Evolutionary conservation across 2,888 invertebrate species (phyloP), one percentile per base, ranked within the genome.

Genomic region (Cynaeus angustus): DNA sequence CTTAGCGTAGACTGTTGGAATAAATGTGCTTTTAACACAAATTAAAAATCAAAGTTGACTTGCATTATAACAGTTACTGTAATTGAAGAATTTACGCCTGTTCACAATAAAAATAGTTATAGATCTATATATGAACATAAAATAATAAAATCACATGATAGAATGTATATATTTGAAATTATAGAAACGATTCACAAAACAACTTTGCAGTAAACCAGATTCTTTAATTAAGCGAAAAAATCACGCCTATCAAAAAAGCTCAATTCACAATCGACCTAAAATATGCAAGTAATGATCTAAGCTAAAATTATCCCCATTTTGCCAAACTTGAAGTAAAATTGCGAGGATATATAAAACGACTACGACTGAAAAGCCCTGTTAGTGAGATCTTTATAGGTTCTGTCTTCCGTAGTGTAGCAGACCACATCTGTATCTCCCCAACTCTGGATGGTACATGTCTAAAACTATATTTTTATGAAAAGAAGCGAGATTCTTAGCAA

Each of bases 321-420:
- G 30, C 33, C 52, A 13, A 58, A 58, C n/a, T n/a, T n/a, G n/a
- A n/a, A n/a, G n/a, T n/a, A n/a, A n/a, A n/a, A 56, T 26, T 41
- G 28, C 14, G 28, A n/a, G 33, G 37, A 59, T 46, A 33, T 46
- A 26, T 26, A 66, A 38, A 65, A 65, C 33, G 56, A 65, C 48
- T 41, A 53, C 28, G 73, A 74, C 74, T 74, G 72, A 72, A 68
- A 69, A 61, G 53, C 67, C 66, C 52, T 58, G 67, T 72, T 73
- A 72, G 73, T 68, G 73, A 73, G 72, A 74, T 68, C 67, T 66
- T 48, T 28, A 62, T 68, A 78, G 75, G 76, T 76, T 74, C 75
- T 75, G 76, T 76, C 78, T 77, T 77, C 76, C 76, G 72, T 76
- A 75, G 74, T 50, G 74, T 76, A 76, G 74, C 75, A 77, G 74